Evolutionary conservation across 2,113 vertebrate genomes (phyloP).

Genomic region (Trematocara marginatum): DNA sequence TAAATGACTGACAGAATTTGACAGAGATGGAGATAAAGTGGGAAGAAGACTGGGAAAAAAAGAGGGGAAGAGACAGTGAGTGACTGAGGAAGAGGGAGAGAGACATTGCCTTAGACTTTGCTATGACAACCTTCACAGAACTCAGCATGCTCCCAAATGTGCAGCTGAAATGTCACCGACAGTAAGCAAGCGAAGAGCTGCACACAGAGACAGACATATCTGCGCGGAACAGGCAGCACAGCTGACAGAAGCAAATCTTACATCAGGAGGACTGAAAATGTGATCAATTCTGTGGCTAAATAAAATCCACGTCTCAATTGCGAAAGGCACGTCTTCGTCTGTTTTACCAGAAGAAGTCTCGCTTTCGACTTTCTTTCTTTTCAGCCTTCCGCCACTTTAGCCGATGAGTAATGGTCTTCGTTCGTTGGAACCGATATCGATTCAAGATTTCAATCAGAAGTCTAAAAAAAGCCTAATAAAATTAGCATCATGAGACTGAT

Average conservation of each 20-base stretch:
- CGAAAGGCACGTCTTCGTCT: background rate
- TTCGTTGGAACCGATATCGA: background rate
- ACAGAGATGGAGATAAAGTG: background rate
- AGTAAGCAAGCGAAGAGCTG: conserved; percentile 6
- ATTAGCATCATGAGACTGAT: background rate
- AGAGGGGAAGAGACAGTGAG: background rate
- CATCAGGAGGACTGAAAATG: background rate
- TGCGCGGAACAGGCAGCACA: background rate
- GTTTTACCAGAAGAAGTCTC: background rate
- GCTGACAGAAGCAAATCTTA: conserved; percentile 7
- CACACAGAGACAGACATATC: conserved; percentile 21
- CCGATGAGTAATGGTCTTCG: background rate
- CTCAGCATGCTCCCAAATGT: conserved; percentile 42
- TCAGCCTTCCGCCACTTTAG: background rate
- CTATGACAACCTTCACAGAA: conserved; percentile 54
- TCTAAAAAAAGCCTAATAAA: background rate
- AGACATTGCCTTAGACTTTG: conserved; percentile 10
- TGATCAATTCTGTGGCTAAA: background rate
- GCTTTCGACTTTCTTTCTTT: background rate
- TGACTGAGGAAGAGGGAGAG: background rate
- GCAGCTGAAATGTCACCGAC: conserved; percentile 55
- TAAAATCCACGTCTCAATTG: background rate
- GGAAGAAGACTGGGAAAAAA: background rate
- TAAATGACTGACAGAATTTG: conserved; percentile 9
- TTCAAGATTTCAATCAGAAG: background rate